A percentile compares a stretch with the other conserved stretches of the same genome.
These are phyloP conservation scores for Myxocyprinus asiaticus DNA, from an alignment of 2,113 vertebrate genomes.

Conservation along the genomic window DNA sequence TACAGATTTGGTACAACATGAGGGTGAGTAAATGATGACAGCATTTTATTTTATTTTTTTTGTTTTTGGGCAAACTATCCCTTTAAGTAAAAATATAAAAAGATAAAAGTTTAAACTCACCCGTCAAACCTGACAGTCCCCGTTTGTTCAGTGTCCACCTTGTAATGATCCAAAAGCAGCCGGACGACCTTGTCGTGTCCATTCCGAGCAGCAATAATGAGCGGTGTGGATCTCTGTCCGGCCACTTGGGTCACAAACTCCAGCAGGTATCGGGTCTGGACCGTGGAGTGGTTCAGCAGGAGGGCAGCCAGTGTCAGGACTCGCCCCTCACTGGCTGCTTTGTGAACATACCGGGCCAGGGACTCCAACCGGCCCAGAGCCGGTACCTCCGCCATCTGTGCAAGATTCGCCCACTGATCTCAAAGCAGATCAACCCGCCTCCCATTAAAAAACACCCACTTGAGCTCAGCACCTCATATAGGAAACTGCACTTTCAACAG, in stretches of 20 bases:
- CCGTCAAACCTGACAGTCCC: constrained; percentile 96
- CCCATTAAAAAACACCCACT: constrained; percentile 73
- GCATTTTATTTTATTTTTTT: no score
- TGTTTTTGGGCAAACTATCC: no score
- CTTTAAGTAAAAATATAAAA: no score
- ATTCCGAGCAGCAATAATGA: constrained; percentile 95
- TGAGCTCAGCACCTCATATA: constrained; percentile 56
- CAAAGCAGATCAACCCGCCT: constrained; percentile 60
- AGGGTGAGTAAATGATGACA: no score
- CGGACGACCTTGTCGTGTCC: constrained; percentile 96
- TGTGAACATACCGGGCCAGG: constrained; percentile 92
- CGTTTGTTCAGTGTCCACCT: constrained; percentile 92
- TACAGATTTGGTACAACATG: no score
- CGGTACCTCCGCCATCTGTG: constrained; percentile 60
- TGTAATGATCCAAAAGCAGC: constrained; percentile 92
- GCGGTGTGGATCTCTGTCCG: constrained; percentile 92
- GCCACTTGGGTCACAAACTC: constrained; percentile 86
- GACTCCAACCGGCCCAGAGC: constrained; percentile 84
- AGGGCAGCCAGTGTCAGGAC: constrained; percentile 95
- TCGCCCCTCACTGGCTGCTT: constrained; percentile 94
- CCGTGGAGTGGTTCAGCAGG: constrained; percentile 91
- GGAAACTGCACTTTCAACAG: background rate
- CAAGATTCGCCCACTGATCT: constrained; percentile 64
- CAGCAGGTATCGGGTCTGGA: constrained; percentile 86
- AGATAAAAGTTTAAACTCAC: constrained; percentile 73